These are phyloP conservation scores for Melanostigma gelatinosum DNA, from an alignment of 2,113 vertebrate species.

Conservation along the genomic window DNA sequence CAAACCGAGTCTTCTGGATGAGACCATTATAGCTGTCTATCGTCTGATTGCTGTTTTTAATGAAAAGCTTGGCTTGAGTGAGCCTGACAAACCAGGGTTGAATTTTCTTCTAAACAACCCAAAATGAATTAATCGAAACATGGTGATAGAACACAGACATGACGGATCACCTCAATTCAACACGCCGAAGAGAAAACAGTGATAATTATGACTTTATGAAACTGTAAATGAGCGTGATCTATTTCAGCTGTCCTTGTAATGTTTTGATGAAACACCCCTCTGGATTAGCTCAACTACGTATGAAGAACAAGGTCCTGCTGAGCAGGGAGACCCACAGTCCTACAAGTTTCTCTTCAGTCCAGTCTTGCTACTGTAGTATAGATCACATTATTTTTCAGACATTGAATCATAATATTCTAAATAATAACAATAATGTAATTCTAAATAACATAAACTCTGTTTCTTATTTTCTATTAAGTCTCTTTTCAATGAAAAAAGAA, in stretches of 20 bases:
- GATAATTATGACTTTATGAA: background rate
- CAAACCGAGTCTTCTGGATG: background rate
- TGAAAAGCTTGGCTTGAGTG: background rate
- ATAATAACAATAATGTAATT: background rate
- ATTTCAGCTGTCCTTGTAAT: background rate
- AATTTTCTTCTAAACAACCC: background rate
- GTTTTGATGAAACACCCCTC: background rate
- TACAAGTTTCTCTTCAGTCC: background rate
- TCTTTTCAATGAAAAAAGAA: conserved; percentile 24
- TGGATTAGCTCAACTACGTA: background rate
- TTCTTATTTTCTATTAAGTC: conserved; percentile 1
- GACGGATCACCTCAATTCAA: background rate
- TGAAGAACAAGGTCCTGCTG: background rate
- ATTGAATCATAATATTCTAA: background rate
- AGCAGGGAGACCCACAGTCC: background rate
- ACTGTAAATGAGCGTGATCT: background rate
- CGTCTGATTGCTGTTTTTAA: background rate
- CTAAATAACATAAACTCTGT: conserved; percentile 1
- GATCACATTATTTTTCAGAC: background rate
- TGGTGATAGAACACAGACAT: background rate
- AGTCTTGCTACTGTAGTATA: conserved; percentile 10
- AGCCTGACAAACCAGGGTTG: background rate
- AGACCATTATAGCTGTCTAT: background rate
- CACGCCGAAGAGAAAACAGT: background rate
- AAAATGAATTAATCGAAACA: background rate